Base-by-base conservation (phyloP, 2,113 vertebrate species). In the Turnix velox region DNA sequence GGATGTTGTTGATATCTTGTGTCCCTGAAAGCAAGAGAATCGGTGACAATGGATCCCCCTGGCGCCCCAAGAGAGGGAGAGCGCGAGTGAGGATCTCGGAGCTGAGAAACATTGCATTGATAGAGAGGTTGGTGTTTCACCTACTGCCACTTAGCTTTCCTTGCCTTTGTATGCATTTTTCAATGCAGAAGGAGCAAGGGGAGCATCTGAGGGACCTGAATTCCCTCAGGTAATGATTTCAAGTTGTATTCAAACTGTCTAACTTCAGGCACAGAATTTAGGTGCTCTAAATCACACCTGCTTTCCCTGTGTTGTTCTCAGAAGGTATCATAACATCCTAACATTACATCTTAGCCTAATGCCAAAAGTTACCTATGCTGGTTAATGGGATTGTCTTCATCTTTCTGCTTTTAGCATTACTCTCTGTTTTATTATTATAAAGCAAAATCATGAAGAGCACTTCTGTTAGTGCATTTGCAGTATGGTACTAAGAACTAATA, bases 401-500 rank as follows among this genome's bases (percentile, higher is more conserved):
- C 66, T 89, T 68, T 85, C 68, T 3, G 30, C 79, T 90, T 79
- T 54, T 93, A 43, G 42, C 5, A 0, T 74, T 76, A 22, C 12
- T 78, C 35, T 92, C 81, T 77, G 35, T 76, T 73, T 35, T 89
- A 46, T 28, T 46, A 54, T 87, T 92, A 73, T 40, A 67, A 75
- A 74, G 45, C 43, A 87, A 84, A 90, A 81, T 37, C 37, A 42
- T 25, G 33, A 65, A 33, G 20, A 81, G 45, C 82, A 65, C 65
- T 93, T 87, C 39, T 42, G 31, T 90, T 83, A 51, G 39, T 59
- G 42, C 75, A 49, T 84, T 95, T 91, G 46, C 54, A 80, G 66
- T 73, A 84, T 39, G 72, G 76, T 92, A 95, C 82, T 78, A 73
- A 90, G 65, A 88, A 71, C 58, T 92, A 85, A 92, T 91, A 68